Percentiles rank a stretch among this genome's conserved stretches.
Evolutionary conservation across 2,888 invertebrate genomes (phyloP).

Genomic region (Mesorhabditis sp.): DNA sequence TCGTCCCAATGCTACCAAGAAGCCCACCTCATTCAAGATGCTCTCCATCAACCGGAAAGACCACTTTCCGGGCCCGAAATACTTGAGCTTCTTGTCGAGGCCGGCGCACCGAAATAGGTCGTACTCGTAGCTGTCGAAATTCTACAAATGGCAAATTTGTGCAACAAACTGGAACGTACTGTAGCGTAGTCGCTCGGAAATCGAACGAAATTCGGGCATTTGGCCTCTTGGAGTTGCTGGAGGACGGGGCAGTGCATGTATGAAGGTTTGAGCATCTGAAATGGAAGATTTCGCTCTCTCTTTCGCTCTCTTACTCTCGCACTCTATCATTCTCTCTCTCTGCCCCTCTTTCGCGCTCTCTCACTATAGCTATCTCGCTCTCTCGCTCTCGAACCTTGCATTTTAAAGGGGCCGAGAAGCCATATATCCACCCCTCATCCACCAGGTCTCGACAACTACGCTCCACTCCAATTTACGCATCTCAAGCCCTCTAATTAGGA

Average conservation of each 20-base stretch:
- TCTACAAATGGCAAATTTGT: background rate
- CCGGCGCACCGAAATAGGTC: background rate
- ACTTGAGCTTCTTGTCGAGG: background rate
- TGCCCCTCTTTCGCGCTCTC: no score
- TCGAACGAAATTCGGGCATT: background rate
- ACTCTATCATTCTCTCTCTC: no score
- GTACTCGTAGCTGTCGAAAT: constrained; percentile 6
- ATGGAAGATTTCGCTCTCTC: background rate
- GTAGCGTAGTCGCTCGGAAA: constrained; percentile 2
- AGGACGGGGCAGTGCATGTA: background rate
- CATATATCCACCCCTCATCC: no score
- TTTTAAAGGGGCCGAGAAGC: no score
- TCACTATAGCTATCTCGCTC: no score
- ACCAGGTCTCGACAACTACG: no score
- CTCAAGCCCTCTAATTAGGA: no score
- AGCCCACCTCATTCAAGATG: constrained; percentile 1
- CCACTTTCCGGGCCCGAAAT: background rate
- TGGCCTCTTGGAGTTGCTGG: background rate
- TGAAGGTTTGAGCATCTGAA: constrained; percentile 1
- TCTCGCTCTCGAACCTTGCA: no score
- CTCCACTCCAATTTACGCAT: no score
- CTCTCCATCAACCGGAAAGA: background rate
- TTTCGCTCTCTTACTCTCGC: no score
- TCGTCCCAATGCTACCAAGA: background rate
- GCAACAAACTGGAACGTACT: background rate